Conservation (phyloP, 1,140 invertebrate genomes). For the Choristoneura fumiferana region DNA sequence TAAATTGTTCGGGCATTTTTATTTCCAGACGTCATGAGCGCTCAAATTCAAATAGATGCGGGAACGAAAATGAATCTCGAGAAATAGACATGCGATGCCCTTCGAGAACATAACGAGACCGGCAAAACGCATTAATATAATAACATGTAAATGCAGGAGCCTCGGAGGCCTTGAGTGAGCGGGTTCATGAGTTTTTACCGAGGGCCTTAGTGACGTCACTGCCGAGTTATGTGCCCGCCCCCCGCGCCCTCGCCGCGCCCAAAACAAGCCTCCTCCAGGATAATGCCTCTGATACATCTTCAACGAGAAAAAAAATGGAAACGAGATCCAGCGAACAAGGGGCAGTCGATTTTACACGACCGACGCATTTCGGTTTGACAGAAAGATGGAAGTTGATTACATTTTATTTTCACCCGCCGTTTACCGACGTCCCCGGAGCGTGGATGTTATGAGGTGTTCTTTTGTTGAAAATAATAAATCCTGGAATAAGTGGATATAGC, state of each 20-base stretch:
- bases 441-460: background rate
- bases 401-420: conserved; percentile 21
- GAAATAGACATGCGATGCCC: conserved; percentile 24
- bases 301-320: conserved; percentile 60
- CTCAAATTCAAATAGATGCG: conserved; percentile 13
- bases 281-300: conserved; percentile 66
- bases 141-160: conserved; percentile 59
- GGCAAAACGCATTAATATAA: conserved; percentile 37
- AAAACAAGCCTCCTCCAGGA: conserved; percentile 63
- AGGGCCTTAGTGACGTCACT: conserved; percentile 57
- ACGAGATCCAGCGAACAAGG: conserved; percentile 52
- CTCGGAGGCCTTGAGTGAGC: conserved; percentile 58
- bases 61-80: conserved; percentile 10
- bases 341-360: conserved; percentile 58
- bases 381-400: conserved; percentile 31
- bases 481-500: conserved; percentile 2
- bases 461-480: background rate
- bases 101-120: conserved; percentile 29
- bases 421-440: background rate
- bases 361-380: conserved; percentile 55
- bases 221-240: conserved; percentile 58
- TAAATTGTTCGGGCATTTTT: conserved; percentile 10
- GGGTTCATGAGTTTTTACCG: conserved; percentile 70
- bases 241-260: conserved; percentile 43
- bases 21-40: background rate